A percentile compares a stretch with the other conserved stretches of the same genome.
These are phyloP conservation scores for Blastobasis lacticolella DNA, from an alignment of 2,888 invertebrate genomes.

Conservation along the genomic window DNA sequence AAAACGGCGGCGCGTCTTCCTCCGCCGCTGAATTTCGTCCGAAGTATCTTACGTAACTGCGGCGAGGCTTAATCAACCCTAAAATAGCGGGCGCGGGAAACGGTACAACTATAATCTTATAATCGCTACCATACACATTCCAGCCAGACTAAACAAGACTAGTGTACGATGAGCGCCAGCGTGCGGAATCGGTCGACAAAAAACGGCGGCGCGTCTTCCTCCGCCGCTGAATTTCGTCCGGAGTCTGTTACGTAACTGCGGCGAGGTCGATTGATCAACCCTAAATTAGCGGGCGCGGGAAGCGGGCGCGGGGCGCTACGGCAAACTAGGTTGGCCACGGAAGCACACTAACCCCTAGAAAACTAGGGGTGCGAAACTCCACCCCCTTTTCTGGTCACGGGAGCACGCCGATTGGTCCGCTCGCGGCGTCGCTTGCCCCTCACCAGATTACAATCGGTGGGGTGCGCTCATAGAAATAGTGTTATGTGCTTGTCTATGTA, in stretches of 20 bases:
- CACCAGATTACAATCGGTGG: constrained; percentile 73
- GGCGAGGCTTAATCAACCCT: constrained; percentile 68
- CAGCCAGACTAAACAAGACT: background rate
- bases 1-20: background rate
- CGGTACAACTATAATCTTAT: no score
- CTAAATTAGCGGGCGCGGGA: constrained; percentile 67
- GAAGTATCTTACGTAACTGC: constrained; percentile 56
- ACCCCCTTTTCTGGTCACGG: constrained; percentile 73
- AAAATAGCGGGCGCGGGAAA: constrained; percentile 63
- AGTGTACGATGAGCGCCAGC: background rate
- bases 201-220: background rate
- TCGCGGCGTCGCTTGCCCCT: constrained; percentile 62
- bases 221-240: constrained; percentile 30
- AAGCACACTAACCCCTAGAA: constrained; percentile 76
- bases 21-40: constrained; percentile 29
- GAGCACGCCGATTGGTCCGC: constrained; percentile 71
- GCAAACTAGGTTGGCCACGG: constrained; percentile 74
- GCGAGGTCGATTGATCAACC: constrained; percentile 67
- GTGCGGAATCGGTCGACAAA: no score
- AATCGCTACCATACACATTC: no score
- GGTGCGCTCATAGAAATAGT: constrained; percentile 73
- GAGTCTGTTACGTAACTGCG: constrained; percentile 55
- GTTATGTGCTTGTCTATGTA: constrained; percentile 60
- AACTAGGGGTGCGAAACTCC: constrained; percentile 75
- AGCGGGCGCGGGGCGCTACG: constrained; percentile 49